phyloP scores from a whole-genome alignment of 2,797 vertebrate genomes.

The Eurystomus glaucurus region DNA sequence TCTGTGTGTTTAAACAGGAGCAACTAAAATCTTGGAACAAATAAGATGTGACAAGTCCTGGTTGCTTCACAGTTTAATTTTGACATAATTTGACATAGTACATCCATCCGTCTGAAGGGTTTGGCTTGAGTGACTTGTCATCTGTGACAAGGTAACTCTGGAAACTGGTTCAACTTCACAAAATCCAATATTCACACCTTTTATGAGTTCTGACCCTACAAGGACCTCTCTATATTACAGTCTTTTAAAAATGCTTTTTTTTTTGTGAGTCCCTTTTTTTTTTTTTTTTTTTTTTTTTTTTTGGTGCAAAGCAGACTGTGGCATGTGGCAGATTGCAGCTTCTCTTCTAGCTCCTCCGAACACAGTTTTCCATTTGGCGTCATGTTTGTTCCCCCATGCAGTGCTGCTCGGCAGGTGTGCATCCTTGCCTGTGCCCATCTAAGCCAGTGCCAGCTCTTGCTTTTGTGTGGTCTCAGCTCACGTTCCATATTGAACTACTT shows the following conservation, averaged over 20 bases:
- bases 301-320: background rate
- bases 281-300: background rate
- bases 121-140: background rate
- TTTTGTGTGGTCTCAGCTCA: background rate
- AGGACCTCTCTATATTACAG: background rate
- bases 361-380: background rate
- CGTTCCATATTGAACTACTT: background rate
- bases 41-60: background rate
- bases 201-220: background rate
- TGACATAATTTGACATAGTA: background rate
- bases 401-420: background rate
- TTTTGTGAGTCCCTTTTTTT: background rate
- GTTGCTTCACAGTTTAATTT: background rate
- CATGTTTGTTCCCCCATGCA: background rate
- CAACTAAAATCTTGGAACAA: background rate
- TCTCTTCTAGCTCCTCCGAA: background rate
- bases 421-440: background rate
- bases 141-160: background rate
- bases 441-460: background rate
- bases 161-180: background rate
- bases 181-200: background rate
- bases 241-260: background rate
- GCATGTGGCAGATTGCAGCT: background rate
- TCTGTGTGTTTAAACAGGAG: background rate
- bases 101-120: background rate